Base-by-base conservation (phyloP, 1,140 invertebrate species). In the Drosophila arawakana region DNA sequence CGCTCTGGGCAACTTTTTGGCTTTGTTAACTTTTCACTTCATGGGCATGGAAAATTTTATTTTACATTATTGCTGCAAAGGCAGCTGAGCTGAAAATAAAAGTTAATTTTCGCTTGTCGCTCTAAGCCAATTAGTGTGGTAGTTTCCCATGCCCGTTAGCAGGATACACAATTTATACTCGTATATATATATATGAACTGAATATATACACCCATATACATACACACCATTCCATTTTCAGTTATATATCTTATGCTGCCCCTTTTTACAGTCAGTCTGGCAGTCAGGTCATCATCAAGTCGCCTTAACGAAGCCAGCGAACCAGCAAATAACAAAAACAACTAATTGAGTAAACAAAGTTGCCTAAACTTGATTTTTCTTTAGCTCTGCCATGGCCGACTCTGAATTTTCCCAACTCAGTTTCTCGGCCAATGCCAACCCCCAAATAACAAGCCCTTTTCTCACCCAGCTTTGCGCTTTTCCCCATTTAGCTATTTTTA, bases 61-160 rank as follows among this genome's bases (percentile, higher is more conserved):
- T 81, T 81, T 78, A 74, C 65, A 73, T 77, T 66, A 81, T 81
- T 73, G 70, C 50, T 75, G 66, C 55, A 76, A 39, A 69, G 60
- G 73, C 68, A 76, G 73, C 67, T 74, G 58, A 68, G 59, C 62
- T 75, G 76, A 76, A 85, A 86, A 86, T 81, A 85, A 86, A 86
- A 88, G 82, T 89, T 88, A 83, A 88, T 88, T 88, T 89, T 88
- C 83, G 84, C 80, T 83, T 88, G 83, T 88, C 83, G 83, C 83
- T 88, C 84, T 88, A 89, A 88, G 83, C 83, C 83, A 88, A 88
- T 88, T 88, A 88, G 84, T 88, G 82, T 70, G 76, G 72, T 67
- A 75, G 58, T 55, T 47, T 37, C 13, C 10, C 61, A n/a, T 44
- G 6, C 39, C 11, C 43, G 5, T 9, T 11, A n/a, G 1, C 11